A percentile compares a stretch with the other conserved stretches of the same genome.
Conservation (phyloP, 2,888 invertebrate species). For the Andrena flavipes region DNA sequence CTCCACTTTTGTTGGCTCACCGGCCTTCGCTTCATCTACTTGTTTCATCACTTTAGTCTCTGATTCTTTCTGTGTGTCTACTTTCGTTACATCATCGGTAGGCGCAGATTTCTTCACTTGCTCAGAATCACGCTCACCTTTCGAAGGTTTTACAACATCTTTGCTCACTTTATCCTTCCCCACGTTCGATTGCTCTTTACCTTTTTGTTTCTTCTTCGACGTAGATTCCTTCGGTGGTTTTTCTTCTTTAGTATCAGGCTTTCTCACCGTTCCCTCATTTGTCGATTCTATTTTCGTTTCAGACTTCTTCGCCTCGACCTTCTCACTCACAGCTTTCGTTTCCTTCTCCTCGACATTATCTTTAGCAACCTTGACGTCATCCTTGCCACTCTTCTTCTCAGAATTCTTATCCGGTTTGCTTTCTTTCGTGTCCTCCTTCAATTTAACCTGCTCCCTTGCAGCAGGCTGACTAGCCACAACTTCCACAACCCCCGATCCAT, state of each 20-base stretch:
- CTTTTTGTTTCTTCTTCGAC: conserved; percentile 48
- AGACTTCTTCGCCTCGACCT: conserved; percentile 6
- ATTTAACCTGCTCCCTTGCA: conserved; percentile 37
- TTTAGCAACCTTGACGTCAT: conserved; percentile 28
- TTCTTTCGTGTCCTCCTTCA: conserved; percentile 38
- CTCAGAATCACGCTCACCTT: conserved; percentile 15
- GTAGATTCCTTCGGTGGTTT: conserved; percentile 34
- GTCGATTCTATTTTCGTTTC: conserved; percentile 26
- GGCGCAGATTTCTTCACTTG: conserved; percentile 8
- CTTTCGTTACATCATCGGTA: background rate
- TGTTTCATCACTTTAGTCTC: background rate
- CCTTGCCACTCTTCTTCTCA: conserved; percentile 20
- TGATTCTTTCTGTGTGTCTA: conserved; percentile 11
- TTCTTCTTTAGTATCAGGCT: conserved; percentile 32
- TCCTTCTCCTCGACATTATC: conserved; percentile 16
- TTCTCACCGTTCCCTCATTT: conserved; percentile 6
- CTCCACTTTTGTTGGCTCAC: background rate
- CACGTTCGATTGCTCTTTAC: conserved; percentile 32
- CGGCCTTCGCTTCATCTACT: background rate
- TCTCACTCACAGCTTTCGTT: background rate
- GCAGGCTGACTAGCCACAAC: conserved; percentile 1
- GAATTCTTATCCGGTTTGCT: conserved; percentile 35
- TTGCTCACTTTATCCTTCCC: conserved; percentile 33
- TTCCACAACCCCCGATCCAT: conserved; percentile 13
- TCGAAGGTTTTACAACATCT: conserved; percentile 26